These are phyloP conservation scores for Caracal caracal DNA, from an alignment of 2,113 vertebrate species.

Conservation along the genomic window DNA sequence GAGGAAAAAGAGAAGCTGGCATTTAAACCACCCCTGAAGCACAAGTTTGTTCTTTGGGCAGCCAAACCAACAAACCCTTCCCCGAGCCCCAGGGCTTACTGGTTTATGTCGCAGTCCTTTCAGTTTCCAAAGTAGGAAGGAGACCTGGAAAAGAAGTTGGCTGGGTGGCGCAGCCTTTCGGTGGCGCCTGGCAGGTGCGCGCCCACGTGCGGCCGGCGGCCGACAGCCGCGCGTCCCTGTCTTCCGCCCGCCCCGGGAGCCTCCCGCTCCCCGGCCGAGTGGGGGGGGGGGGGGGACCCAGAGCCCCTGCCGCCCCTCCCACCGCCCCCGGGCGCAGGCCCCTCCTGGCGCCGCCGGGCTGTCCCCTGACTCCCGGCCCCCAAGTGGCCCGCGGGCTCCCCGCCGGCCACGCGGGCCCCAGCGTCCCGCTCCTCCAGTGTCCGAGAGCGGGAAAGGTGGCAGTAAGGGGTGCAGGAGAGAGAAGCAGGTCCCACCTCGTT, in stretches of 20 bases:
- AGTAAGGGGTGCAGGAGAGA: not conserved
- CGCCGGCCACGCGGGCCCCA: not conserved
- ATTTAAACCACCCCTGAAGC: not conserved
- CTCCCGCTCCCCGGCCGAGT: not conserved
- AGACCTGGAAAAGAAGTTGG: constrained; percentile 59
- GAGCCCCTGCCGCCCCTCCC: not conserved
- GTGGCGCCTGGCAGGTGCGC: not conserved
- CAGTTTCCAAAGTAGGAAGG: constrained; percentile 32
- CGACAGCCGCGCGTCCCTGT: not conserved
- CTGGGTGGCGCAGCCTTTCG: accelerated
- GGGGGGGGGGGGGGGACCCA: accelerated
- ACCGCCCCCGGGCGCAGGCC: not conserved
- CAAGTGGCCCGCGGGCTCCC: not conserved
- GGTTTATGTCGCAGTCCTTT: not conserved
- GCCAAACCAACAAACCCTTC: constrained; percentile 7
- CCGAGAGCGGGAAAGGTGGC: not conserved
- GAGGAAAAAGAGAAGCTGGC: not conserved
- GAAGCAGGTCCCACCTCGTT: not conserved
- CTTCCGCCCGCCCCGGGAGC: not conserved
- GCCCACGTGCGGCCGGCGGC: too few species aligned
- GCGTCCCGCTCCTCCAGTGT: not conserved
- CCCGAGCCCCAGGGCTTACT: not conserved
- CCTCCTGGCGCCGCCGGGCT: accelerated
- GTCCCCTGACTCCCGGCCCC: not conserved
- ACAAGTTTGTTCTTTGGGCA: not conserved